Evolutionary conservation across 2,113 vertebrate species (phyloP).

Genomic region (Dasyprocta punctata): DNA sequence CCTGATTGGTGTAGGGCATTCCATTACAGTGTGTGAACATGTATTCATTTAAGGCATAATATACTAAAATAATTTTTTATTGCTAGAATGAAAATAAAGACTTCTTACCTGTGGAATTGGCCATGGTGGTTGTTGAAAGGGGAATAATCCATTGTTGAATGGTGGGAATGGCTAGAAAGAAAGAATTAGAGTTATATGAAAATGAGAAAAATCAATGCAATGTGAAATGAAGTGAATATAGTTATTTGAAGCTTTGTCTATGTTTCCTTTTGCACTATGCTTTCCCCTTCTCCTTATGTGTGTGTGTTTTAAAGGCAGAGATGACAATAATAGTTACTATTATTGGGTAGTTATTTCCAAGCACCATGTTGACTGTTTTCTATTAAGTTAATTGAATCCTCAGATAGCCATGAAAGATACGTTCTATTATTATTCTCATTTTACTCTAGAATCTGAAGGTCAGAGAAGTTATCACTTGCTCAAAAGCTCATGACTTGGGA

Average conservation of each 20-base stretch:
- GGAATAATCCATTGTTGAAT: slow-evolving; percentile 65
- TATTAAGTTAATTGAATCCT: slow-evolving; percentile 1
- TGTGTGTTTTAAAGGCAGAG: background rate
- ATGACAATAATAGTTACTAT: background rate
- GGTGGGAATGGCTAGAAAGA: slow-evolving; percentile 52
- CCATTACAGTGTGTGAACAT: background rate
- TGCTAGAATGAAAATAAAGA: background rate
- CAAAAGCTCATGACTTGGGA: background rate
- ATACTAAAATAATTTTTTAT: slow-evolving; percentile 41
- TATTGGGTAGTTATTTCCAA: background rate
- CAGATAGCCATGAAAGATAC: background rate
- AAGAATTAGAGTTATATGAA: background rate
- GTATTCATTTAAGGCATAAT: slow-evolving; percentile 11
- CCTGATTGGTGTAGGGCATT: background rate
- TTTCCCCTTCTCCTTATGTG: background rate
- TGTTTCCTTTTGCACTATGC: slow-evolving; percentile 29
- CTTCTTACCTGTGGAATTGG: slow-evolving; percentile 62
- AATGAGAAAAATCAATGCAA: background rate
- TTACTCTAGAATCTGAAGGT: background rate
- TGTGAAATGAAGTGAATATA: background rate
- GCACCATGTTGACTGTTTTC: slow-evolving; percentile 14
- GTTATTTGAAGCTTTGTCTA: slow-evolving; percentile 10
- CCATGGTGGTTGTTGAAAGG: slow-evolving; percentile 69
- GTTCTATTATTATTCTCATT: background rate
- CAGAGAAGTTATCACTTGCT: background rate